Base-by-base conservation (phyloP, 1,140 invertebrate genomes). In the Parasteatoda tepidariorum region DNA sequence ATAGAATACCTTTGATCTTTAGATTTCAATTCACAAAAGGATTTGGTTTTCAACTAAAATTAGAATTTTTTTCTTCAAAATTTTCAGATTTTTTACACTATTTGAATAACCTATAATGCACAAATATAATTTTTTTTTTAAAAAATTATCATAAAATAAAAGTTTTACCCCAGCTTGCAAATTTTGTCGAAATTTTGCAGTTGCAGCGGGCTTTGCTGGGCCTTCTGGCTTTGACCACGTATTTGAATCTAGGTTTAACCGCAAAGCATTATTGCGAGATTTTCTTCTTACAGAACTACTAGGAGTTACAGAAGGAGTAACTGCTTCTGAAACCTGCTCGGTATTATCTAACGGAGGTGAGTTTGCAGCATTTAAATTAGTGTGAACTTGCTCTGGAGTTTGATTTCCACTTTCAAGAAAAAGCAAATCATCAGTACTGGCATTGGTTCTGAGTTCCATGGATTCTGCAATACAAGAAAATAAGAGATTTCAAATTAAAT, bases 401-500 rank as follows among this genome's bases (percentile, higher is more conserved):
- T 84, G 83, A 30, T 30, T 75, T 31, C 83, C 71, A 84, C 73
- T 76, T 84, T 84, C 83, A 11, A 84, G 55, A n/a, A 59, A 84
- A 6, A 84, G 41, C 24, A 84, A 54, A 38, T 84, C 83, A 76
- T 84, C 83, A 33, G 83, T 84, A 54, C 83, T 84, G 13, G 64
- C 83, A 84, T 84, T 84, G 28, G 83, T 84, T 59, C 66, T 41
- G 11, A 84, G 62, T 24, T 84, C 83, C 71, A 84, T 76, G 7
- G 81, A 82, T 41, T 71, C 78, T 82, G 30, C 7, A 13, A 28
- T 5, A 54, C 26, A 30, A 55, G 26, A 71, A 41, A 30, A 26
- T 30, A 18, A 55, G 15, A 68, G 13, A 41, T 30, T 13, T 13
- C 57, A 15, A 7, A 11, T 61, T 9, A 48, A 48, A 48, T 61